Base-by-base conservation (phyloP, 2,797 vertebrate genomes). In the Otus scops region DNA sequence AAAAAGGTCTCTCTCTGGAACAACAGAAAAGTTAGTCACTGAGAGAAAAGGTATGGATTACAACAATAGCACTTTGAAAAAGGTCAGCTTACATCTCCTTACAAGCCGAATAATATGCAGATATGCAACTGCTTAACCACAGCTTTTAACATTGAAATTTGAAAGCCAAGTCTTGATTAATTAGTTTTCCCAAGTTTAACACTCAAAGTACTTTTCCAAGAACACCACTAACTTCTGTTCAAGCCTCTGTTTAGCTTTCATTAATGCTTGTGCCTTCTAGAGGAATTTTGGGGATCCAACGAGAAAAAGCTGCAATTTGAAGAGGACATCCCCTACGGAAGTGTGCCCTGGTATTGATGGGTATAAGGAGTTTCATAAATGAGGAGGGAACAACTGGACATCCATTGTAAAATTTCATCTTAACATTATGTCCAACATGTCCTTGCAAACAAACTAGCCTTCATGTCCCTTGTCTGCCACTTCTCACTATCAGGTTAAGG, bases 1-100 rank as follows among this genome's bases (percentile, higher is more conserved):
- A 97, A 99, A 99, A 93, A 99, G 98, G 97, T 99, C 99, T 97
- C 98, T 99, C 94, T 98, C 99, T 99, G 89, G 71, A 97, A 96
- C 32, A 93, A 97, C 18, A 97, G 71, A 95, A 97, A 94, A 97
- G 39, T 56, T 45, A 94, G 85, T 96, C 59, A 94, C 27, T 48
- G 59, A 76, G 54, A 91, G 77, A 88, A 83, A 78, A 76, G 22
- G 28, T 8, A 74, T 0, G 1, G 54, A 26, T 30, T 43, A 39
- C 0, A 0, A 59, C 22, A 54, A 34, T 0, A 86, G 39, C 0
- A 4, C 26, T 89, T 22, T 18, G 51, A 91, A 71, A 89, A 87
- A 36, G 6, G 6, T 13, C 84, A 78, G 28, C 41, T 73, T 8
- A 13, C 20, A 47, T 27, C 22, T 84, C 47, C 57, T 64, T 4